These are phyloP conservation scores for Cepaea hortensis DNA, from an alignment of 2,888 invertebrate genomes.

Conservation along the genomic window DNA sequence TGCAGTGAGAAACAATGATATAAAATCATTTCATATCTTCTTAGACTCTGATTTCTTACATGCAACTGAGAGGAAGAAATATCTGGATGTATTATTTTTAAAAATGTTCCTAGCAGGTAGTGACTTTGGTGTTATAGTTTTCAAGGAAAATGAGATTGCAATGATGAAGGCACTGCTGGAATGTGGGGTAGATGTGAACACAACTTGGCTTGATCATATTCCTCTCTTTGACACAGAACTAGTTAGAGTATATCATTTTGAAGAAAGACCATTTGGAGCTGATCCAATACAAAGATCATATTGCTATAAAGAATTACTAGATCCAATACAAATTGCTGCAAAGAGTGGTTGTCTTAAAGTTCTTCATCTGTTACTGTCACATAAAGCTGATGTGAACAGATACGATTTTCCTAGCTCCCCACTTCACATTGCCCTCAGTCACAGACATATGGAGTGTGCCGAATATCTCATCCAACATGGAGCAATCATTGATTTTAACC, in stretches of 20 bases:
- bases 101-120: neutral
- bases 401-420: neutral
- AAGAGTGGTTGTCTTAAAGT: no score
- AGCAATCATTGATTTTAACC: neutral
- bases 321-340: neutral
- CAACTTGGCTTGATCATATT: neutral
- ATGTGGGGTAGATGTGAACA: neutral
- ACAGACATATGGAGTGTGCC: slow-evolving; percentile 3
- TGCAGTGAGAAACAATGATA: neutral
- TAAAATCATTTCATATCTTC: neutral
- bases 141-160: neutral
- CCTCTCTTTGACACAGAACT: neutral
- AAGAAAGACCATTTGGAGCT: no score
- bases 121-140: neutral
- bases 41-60: neutral
- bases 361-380: no score
- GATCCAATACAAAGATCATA: no score
- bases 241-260: neutral
- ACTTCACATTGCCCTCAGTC: neutral
- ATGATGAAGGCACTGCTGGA: neutral
- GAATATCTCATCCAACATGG: neutral
- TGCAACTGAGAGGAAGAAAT: neutral
- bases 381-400: no score
- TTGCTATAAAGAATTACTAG: no score
- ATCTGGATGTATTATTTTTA: neutral